Evolutionary conservation across 1,140 invertebrate species (phyloP).

Genomic region (Hetaerina americana): DNA sequence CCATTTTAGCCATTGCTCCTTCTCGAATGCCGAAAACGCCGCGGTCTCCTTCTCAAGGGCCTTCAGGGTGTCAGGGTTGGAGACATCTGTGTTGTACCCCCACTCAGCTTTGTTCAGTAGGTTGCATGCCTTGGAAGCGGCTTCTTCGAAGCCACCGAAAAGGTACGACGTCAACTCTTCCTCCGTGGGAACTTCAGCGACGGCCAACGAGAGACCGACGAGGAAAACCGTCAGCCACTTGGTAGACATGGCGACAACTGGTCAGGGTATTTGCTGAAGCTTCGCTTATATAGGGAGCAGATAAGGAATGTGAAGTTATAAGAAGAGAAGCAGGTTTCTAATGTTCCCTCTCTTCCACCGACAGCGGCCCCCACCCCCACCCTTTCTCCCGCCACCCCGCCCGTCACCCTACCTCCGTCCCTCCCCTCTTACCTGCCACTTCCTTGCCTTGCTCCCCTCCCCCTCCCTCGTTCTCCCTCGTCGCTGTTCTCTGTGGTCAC

Average conservation of each 20-base stretch:
- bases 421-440: no score
- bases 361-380: no score
- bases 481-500: no score
- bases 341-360: no score
- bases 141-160: not conserved
- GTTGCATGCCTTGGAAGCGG: not conserved
- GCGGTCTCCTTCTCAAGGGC: conserved; percentile 12
- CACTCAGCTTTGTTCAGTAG: not conserved
- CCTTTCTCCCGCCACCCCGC: no score
- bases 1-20: conserved; percentile 17
- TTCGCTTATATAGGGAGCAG: no score
- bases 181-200: not conserved
- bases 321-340: no score
- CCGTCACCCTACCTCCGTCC: no score
- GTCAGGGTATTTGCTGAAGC: no score
- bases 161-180: not conserved
- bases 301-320: no score
- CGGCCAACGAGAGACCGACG: not conserved
- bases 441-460: no score
- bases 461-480: no score
- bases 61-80: not conserved
- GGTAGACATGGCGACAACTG: not conserved
- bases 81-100: not conserved
- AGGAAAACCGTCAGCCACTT: not conserved
- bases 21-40: conserved; percentile 16